Base-by-base conservation (phyloP, 2,888 invertebrate species). In the Lasioglossum oenotherae region DNA sequence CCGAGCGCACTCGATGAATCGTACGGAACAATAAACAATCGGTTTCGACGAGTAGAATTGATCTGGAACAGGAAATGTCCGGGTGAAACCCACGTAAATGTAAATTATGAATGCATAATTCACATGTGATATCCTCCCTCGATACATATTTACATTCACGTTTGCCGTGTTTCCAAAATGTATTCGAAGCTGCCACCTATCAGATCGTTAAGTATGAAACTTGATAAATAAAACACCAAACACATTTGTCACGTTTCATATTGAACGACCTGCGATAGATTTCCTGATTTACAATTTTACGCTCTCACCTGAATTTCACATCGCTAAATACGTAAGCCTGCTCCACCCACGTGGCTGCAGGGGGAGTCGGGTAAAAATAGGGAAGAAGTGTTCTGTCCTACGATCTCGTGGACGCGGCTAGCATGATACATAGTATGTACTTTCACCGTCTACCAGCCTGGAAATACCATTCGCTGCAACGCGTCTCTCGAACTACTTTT, bases 281-380 rank as follows among this genome's bases (percentile, higher is more conserved):
- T 84, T 81, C 71, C 84, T 75, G 86, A 89, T 84, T 86, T 89
- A 72, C 69, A 72, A 44, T 44, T 44, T 44, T 44, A 12, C 44
- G 10, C 77, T 77, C 81, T 84, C 79, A 78, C 88, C 79, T 74
- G 84, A 86, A 82, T 82, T 78, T 85, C 73, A 77, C 74, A 71
- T 69, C 35, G 69, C 86, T 84, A 73, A 83, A 89, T 86, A 84
- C 81, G 88, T 83, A 84, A 89, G 79, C 72, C 81, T 80, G 84
- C 85, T 74, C 80, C 83, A 74, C 88, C 86, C 86, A 86, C 90
- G 80, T 31, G 44, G 64, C 46, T 49, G 49, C 19, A 57, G 57
- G 76, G 81, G 86, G 82, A 82, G 46, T 83, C 57, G 74, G 46
- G 44, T 78, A 81, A 88, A 82, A 86, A 86, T 88, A 81, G 87